Evolutionary conservation across 1,140 invertebrate genomes (phyloP).

Genomic region (Caenorhabditis brenneri): DNA sequence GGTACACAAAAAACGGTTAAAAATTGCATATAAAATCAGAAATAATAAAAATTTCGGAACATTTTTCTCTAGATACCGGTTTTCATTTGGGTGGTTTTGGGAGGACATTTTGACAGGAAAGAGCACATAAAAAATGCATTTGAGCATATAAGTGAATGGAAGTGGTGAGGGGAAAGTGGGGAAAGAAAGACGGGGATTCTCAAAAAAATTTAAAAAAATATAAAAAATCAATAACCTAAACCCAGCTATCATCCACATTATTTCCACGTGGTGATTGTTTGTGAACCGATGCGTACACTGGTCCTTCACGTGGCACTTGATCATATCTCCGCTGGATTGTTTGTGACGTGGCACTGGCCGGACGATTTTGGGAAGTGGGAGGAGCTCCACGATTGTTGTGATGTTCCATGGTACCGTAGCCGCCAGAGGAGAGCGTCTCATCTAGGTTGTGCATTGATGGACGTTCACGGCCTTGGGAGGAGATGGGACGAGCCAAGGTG

Average conservation of each 20-base stretch:
- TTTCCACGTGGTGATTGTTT: conserved; percentile 53
- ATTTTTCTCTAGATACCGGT: conserved; percentile 20
- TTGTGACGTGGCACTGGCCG: conserved; percentile 16
- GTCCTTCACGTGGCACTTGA: conserved; percentile 56
- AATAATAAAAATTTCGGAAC: background rate
- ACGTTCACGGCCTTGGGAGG: conserved; percentile 80
- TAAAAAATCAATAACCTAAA: conserved; percentile 45
- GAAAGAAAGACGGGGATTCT: background rate
- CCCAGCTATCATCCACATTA: conserved; percentile 62
- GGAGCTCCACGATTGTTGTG: background rate
- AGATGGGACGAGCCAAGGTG: conserved; percentile 91
- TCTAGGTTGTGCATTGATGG: conserved; percentile 82
- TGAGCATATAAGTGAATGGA: background rate
- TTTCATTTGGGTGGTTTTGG: background rate
- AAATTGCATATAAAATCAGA: background rate
- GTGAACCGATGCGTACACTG: conserved; percentile 61
- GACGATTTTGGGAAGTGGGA: background rate
- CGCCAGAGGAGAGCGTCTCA: conserved; percentile 71
- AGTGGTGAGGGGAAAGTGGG: background rate
- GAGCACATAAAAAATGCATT: background rate
- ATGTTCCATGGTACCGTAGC: conserved; percentile 57
- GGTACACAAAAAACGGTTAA: background rate
- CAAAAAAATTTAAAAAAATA: background rate
- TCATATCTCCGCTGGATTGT: conserved; percentile 12
- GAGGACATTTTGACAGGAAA: background rate